A percentile compares a stretch with the other conserved stretches of the same genome.
Conservation (phyloP, 2,113 vertebrate species). For the Tragelaphus imberbis region DNA sequence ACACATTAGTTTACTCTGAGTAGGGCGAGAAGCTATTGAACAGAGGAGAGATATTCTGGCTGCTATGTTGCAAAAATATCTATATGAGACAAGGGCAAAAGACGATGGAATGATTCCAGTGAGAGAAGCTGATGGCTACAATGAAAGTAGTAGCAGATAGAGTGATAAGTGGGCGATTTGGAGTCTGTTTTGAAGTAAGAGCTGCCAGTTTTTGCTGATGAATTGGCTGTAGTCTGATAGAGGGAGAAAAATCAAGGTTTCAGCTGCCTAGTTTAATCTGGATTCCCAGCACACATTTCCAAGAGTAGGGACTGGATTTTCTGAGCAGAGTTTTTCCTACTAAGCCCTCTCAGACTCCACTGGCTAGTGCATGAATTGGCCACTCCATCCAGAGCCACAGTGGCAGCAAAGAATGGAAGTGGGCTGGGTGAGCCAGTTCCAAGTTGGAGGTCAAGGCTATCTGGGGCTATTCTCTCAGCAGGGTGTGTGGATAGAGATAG, state of each 20-base stretch:
- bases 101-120: background rate
- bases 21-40: background rate
- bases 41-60: background rate
- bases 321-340: background rate
- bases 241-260: background rate
- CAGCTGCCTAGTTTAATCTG: background rate
- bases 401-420: background rate
- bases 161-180: background rate
- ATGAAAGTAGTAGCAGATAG: background rate
- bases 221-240: background rate
- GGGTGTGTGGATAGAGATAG: rapidly evolving
- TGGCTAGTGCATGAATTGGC: background rate
- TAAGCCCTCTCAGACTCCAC: background rate
- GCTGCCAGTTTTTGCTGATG: background rate
- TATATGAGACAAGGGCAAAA: background rate
- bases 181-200: background rate
- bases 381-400: background rate
- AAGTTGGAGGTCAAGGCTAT: background rate
- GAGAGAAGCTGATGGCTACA: background rate
- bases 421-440: no score
- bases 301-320: background rate
- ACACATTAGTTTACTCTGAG: background rate
- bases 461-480: background rate
- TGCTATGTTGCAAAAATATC: background rate
- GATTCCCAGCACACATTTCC: background rate